Base-by-base conservation (phyloP, 1,140 invertebrate genomes). In the Ericerus pela region DNA sequence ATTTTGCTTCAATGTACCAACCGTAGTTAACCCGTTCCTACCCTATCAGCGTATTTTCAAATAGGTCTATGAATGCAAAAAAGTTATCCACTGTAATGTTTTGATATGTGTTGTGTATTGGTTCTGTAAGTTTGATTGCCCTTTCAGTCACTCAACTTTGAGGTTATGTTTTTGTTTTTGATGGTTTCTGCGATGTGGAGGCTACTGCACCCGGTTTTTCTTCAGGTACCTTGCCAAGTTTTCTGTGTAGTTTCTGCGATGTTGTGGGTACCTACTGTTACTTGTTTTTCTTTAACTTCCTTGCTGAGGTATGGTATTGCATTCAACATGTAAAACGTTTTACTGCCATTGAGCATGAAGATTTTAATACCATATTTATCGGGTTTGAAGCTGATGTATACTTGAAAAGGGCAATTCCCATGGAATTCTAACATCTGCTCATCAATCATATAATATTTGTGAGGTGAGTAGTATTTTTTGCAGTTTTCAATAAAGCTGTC, bases 351-450 rank as follows among this genome's bases (percentile, higher is more conserved):
- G 18, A 69, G 55, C 51, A 59, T 59, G 61, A 63, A 68, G 56
- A 69, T 61, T 64, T 74, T 73, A 41, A 73, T 65, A n/a, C 69
- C 73, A 63, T 73, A 75, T 61, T 68, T 67, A 24, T 59, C 62
- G 65, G 66, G 66, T 58, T 68, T 70, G 37, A 24, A 58, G 20
- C 67, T 67, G 20, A 73, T 68, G 54, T 70, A 71, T 55, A 69
- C 67, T 12, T 61, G 60, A 53, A 72, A 73, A n/a, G 18, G 10
- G 56, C 67, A 71, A 20, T 65, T 53, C 26, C 68, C 70, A 16
- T 68, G 33, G 55, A 71, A 73, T n/a, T 58, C 53, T 54, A 62
- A 53, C 10, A 73, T 57, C 55, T 65, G 62, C 60, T 74, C 68
- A 62, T 72, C 67, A 51, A 70, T 60, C 51, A 66, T 70, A 2